A percentile compares a stretch with the other conserved stretches of the same genome.
phyloP scores from a whole-genome alignment of 2,797 vertebrate genomes.

The Orientallactaga sibirica region DNA sequence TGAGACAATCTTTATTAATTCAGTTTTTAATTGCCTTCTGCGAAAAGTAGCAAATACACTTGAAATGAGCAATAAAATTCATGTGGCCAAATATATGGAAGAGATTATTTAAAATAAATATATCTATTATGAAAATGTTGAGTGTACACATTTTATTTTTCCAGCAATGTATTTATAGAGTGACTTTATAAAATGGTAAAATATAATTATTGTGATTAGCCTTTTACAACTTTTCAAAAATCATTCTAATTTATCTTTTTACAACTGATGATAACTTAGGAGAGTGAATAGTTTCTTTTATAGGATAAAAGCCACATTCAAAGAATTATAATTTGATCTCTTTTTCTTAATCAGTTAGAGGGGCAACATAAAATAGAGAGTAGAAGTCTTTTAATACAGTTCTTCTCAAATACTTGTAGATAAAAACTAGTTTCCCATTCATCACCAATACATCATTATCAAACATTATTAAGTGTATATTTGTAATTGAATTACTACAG shows the following conservation, averaged over 20 bases:
- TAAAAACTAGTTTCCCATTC: not conserved
- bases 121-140: not conserved
- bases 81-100: not conserved
- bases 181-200: slow-evolving; percentile 9
- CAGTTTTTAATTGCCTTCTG: not conserved
- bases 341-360: slow-evolving; percentile 15
- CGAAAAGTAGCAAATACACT: slow-evolving; percentile 25
- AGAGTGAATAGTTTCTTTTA: not conserved
- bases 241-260: not conserved
- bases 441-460: not conserved
- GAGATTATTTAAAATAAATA: not conserved
- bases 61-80: not conserved
- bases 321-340: slow-evolving; percentile 36
- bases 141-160: not conserved
- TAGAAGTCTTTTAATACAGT: not conserved
- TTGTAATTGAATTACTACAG: slow-evolving; percentile 1
- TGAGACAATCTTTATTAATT: slow-evolving; percentile 21
- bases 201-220: slow-evolving; percentile 26
- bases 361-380: not conserved
- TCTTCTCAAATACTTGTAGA: slow-evolving; percentile 21
- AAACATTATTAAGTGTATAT: slow-evolving; percentile 7
- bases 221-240: slow-evolving; percentile 32
- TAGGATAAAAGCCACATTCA: not conserved
- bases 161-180: not conserved
- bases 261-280: not conserved